Percentiles rank a stretch among this genome's conserved stretches.
phyloP scores from a whole-genome alignment of 2,888 invertebrate genomes.

The Dryobota labecula region DNA sequence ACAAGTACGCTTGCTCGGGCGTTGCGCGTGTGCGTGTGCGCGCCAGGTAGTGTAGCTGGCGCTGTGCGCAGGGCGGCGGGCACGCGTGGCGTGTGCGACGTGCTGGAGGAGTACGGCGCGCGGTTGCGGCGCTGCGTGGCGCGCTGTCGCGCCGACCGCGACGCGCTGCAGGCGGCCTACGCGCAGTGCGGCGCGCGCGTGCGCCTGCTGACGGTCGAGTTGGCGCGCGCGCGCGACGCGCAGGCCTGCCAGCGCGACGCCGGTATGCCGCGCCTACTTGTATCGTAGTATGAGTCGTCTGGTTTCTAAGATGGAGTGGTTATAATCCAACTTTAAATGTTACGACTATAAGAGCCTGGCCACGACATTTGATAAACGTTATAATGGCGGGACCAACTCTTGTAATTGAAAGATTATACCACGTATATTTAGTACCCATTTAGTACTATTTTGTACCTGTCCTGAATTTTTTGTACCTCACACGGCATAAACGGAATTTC shows the following conservation, averaged over 20 bases:
- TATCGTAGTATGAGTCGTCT: too few relatives aligned
- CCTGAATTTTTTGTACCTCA: too few relatives aligned
- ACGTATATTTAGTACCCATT: too few relatives aligned
- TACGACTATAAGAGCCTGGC: too few relatives aligned
- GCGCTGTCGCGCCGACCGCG: conserved; percentile 77
- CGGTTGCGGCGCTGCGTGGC: conserved; percentile 76
- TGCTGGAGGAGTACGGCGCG: conserved; percentile 76
- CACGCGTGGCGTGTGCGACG: conserved; percentile 80
- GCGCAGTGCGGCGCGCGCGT: conserved; percentile 52
- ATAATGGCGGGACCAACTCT: too few relatives aligned
- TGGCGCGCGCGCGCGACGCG: background rate
- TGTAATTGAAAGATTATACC: too few relatives aligned
- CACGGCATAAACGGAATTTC: too few relatives aligned
- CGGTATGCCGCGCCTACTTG: conserved; percentile 6
- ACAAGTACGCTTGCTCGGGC: conserved; percentile 72
- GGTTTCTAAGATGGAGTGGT: too few relatives aligned
- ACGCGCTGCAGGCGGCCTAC: conserved; percentile 75
- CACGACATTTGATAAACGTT: too few relatives aligned
- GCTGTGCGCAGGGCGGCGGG: conserved; percentile 50
- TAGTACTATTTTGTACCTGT: too few relatives aligned
- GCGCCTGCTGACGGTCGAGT: conserved; percentile 38
- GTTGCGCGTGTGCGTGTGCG: background rate
- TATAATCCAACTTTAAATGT: background rate
- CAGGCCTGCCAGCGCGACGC: conserved; percentile 24
- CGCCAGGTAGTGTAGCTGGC: background rate